Evolutionary conservation across 2,888 invertebrate genomes (phyloP), one percentile per base, ranked within the genome.

Genomic region (Lithophane ornitopus): DNA sequence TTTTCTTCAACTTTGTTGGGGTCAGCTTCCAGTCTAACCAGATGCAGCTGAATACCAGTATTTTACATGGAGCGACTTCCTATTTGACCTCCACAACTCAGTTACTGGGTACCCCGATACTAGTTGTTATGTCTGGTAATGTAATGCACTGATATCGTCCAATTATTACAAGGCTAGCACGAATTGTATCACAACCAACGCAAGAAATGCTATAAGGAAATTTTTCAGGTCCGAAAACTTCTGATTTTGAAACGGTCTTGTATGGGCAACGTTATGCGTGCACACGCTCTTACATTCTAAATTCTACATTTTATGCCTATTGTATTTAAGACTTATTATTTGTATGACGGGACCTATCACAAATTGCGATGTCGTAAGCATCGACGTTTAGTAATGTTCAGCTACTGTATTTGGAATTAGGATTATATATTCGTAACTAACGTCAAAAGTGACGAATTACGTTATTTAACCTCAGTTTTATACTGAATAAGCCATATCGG

Each of bases 301-400:
- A n/a, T n/a, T n/a, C n/a, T n/a, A n/a, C n/a, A n/a, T n/a, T n/a
- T n/a, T n/a, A 49, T 34, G 56, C 12, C 41, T 41, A 46, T 58
- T 52, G 28, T 67, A 41, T 46, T 39, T 16, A 46, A 39, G 28
- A 49, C n/a, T 14, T 56, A 54, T 8, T 12, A 41, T 9, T 26
- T 12, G 12, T 39, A 26, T 41, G 19, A 49, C 14, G 28, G 66
- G n/a, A 41, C 54, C 26, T 63, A 46, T 61, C 52, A 52, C 66
- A 66, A 66, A 34, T 44, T 76, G 22, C 16, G 12, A 49, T 63
- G 54, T 76, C 39, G 54, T 41, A 76, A 76, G n/a, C 8, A 46
- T 46, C 28, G 16, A 28, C 1, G 41, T 68, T 68, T 46, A n/a
- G 28, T 28, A 41, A 74, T 16, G 22, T 62, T n/a, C 49, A 3